Evolutionary conservation across 2,888 invertebrate genomes (phyloP), one percentile per base, ranked within the genome.

Genomic region (Brachypterus glaber): DNA sequence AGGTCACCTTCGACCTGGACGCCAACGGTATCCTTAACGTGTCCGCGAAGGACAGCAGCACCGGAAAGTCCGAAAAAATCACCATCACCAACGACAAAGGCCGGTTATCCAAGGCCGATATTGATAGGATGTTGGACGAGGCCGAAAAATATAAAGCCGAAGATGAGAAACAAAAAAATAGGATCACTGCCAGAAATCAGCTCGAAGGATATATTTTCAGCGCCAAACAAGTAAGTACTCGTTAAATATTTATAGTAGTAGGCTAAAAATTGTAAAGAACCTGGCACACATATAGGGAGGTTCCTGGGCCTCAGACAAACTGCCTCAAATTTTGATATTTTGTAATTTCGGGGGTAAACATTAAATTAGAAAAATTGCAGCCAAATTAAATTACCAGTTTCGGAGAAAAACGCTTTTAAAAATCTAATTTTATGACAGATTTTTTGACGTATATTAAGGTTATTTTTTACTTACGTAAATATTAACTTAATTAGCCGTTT

Each of bases 11-110:
- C 50, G 89, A 91, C 59, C 70, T 91, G 37, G 90, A 91, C 53
- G 89, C 89, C 11, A 90, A 92, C 57, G 90, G 91, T 42, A 92
- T 92, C 43, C 62, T 89, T 2, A 82, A 87, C 54, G 85, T 86
- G 0, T 79, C 76, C 4, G 85, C 85, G 8, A 74, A 76, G 53
- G 89, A 90, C 52, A 76, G 71, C 51, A 82, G 85, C 48, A 85
- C 87, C 0, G 88, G 88, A 1, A 79, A 77, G 41, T 76, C 77
- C 0, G 84, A 86, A 57, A 77, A 80, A 53, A 88, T 90, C 46
- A 87, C 85, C 17, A 90, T 90, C 40, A 83, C 83, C 3, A 90
- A 89, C 54, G 89, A 90, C 57, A 88, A 85, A 55, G 88, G 88
- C 0, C 75, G 89, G 3, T 70, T 90, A 7, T 82, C 79, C 40